Evolutionary conservation across 2,888 invertebrate species (phyloP), one percentile per base, ranked within the genome.

Genomic region (Hetaerina titia): DNA sequence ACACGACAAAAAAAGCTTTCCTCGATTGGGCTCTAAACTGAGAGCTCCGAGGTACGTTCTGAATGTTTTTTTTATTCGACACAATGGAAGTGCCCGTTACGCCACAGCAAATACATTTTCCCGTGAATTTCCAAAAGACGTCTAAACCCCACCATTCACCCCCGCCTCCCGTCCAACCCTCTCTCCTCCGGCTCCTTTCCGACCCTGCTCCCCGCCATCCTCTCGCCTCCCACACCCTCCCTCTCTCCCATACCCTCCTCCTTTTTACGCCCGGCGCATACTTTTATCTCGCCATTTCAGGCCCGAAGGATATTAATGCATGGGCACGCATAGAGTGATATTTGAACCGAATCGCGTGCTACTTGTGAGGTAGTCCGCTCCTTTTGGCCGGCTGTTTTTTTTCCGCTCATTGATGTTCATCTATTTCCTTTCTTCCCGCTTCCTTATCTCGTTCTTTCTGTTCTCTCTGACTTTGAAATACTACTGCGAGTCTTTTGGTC

Each of bases 291-390:
- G 81, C 31, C 15, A 31, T 81, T 81, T 81, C 81, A 81, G 81
- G 81, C 81, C 81, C 81, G 81, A 25, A 81, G 81, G 81, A 81
- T 81, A 81, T 81, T 81, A 69, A 81, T 81, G 81, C 81, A 81
- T 81, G 81, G 81, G 81, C 81, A 81, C 81, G 31, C 81, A 31
- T 31, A 31, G 81, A 81, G 81, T 81, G 81, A 81, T 81, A 81
- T 11, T 81, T 81, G 81, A 81, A 81, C 81, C 31, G 31, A 81
- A 81, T 81, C 81, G 31, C 81, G 81, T 13, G 81, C 81, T 4
- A 31, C 31, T 31, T 81, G 25, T 81, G 31, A 81, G 81, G 81
- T 31, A 81, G 25, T 31, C 81, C 31, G 31, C 15, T 81, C 81
- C 31, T 31, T 81, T 81, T 13, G 25, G 81, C 81, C 69, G 6